Base-by-base conservation (phyloP, 2,113 vertebrate genomes). In the Sylvia atricapilla region DNA sequence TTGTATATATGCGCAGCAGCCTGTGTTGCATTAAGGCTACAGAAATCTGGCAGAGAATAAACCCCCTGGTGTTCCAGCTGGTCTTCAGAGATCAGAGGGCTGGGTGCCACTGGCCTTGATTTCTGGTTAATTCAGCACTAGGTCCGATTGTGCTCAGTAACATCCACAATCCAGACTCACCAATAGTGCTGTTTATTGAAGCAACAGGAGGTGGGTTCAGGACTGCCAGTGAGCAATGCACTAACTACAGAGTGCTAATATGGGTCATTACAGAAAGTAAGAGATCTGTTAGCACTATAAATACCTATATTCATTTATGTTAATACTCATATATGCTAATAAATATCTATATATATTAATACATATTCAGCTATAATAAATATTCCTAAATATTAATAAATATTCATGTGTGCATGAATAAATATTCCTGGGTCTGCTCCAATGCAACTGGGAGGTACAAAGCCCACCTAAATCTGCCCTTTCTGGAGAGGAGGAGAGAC, bases 1-100 rank as follows among this genome's bases (percentile, higher is more conserved):
- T 47, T 41, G 11, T 25, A n/a, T 8, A 77, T 8, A 77, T 0
- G 0, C 0, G 14, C 2, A 1, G 50, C 39, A 88, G 30, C 17
- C 27, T n/a, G 50, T 77, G 27, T 27, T 44, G 12, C 33, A 46
- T n/a, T 62, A 55, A 41, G 7, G 24, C 47, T 70, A 47, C 13
- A 35, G 66, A 70, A 70, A 70, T 41, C 14, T 21, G 28, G 41
- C 30, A 47, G 10, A 53, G 10, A 46, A 63, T 30, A 4, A 78
- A 47, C 4, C 1, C 19, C 23, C 6, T 30, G 12, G 13, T 20
- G 11, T 9, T 63, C n/a, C 30, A 55, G 56, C 19, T n/a, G 30
- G 12, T 79, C 24, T 55, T 63, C 30, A 70, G 24, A 79, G 47
- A 30, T 30, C 23, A 30, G 47, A 55, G 13, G 28, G 41, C 41